A percentile compares a stretch with the other conserved stretches of the same genome.
These are phyloP conservation scores for Dryobotodes eremita DNA, from an alignment of 2,888 invertebrate species.

Conservation along the genomic window DNA sequence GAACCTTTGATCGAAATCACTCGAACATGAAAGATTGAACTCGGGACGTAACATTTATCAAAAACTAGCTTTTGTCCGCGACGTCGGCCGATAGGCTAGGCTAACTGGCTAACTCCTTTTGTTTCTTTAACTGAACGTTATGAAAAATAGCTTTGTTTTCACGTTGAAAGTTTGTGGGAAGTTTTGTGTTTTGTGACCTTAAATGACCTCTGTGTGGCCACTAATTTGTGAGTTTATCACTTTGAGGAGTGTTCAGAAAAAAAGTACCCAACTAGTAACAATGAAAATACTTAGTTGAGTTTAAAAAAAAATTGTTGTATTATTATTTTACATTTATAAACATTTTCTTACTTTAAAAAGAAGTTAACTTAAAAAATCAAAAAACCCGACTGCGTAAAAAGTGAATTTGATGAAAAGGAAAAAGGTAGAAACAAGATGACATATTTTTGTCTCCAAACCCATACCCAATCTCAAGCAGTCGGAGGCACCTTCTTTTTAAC, in stretches of 20 bases:
- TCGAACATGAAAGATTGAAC: slow-evolving; percentile 75
- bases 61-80: slow-evolving; percentile 54
- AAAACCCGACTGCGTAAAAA: no score
- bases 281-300: neutral
- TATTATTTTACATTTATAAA: neutral
- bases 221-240: neutral
- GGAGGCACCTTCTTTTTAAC: no score
- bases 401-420: no score
- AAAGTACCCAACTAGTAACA: neutral
- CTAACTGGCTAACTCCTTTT: slow-evolving; percentile 35
- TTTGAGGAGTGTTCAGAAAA: no score
- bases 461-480: no score
- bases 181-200: slow-evolving; percentile 7
- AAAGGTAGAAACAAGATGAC: no score
- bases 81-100: slow-evolving; percentile 35
- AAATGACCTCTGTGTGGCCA: neutral
- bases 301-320: neutral
- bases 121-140: slow-evolving; percentile 31
- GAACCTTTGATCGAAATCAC: slow-evolving; percentile 69
- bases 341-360: neutral
- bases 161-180: neutral
- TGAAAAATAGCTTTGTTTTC: slow-evolving; percentile 51
- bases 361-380: no score
- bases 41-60: slow-evolving; percentile 65
- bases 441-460: no score